phyloP scores from a whole-genome alignment of 2,888 invertebrate species.

The Acanthacorydalis orientalis region DNA sequence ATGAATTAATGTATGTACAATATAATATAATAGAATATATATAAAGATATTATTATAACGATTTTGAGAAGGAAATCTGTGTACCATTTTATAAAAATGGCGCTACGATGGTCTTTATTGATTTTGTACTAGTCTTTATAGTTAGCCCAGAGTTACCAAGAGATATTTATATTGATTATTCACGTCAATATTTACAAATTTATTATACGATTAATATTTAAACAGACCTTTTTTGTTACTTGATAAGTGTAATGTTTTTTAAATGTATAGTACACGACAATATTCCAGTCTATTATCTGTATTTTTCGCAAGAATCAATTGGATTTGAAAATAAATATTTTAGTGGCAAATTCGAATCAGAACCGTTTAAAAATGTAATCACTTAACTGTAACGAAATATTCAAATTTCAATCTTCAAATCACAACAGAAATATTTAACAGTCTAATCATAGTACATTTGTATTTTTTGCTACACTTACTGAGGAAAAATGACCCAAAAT shows the following conservation, averaged over 20 bases:
- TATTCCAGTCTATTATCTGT: too few relatives aligned
- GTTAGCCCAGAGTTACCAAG: not conserved
- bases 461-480: too few relatives aligned
- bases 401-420: too few relatives aligned
- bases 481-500: too few relatives aligned
- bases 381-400: too few relatives aligned
- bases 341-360: too few relatives aligned
- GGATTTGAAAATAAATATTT: too few relatives aligned
- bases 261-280: not conserved
- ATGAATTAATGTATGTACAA: not conserved
- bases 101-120: not conserved
- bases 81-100: not conserved
- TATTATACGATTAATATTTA: not conserved
- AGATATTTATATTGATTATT: not conserved
- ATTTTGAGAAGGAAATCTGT: not conserved
- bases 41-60: not conserved
- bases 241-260: constrained; percentile 1
- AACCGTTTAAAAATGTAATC: too few relatives aligned
- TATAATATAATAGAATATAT: not conserved
- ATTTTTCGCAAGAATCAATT: too few relatives aligned
- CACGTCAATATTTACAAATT: too few relatives aligned
- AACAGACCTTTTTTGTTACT: constrained; percentile 1
- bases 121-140: not conserved
- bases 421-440: too few relatives aligned
- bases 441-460: too few relatives aligned